Evolutionary conservation across 1,140 invertebrate genomes (phyloP), one percentile per base, ranked within the genome.

Genomic region (Mylabris phalerata): DNA sequence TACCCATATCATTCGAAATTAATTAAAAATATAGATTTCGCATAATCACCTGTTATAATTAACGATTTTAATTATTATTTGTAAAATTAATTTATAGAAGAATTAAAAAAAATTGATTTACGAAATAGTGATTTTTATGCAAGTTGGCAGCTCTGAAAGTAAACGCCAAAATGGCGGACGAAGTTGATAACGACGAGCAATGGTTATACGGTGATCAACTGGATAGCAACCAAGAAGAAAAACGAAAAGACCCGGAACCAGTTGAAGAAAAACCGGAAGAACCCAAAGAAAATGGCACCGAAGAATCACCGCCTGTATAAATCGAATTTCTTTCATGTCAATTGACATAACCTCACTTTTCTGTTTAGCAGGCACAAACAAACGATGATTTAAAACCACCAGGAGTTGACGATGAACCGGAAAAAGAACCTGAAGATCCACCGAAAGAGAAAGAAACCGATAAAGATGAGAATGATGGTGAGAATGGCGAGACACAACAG

Each of bases 181-280:
- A 79, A 60, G 66, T 68, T 10, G 78, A 80, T 60, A 83, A 78
- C 54, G 83, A 85, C 67, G 83, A 85, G 70, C 79, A 83, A 60
- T 85, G 83, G 83, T 73, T 85, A 47, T 85, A 85, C 58, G 83
- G 83, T 2, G 82, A 84, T 71, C 65, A 72, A 46, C 49, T 56
- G 1, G 70, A 74, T 52, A 60, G 60, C 50, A 57, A 65, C 41
- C 45, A 55, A 57, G 32, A n/a, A 50, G 19, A 72, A 72, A 55
- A 13, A 43, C n/a, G 50, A 3, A 43, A 61, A 10, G 38, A 56
- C 11, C 40, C 48, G 25, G 40, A 19, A 25, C 50, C 60, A 4
- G 26, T n/a, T 42, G 65, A 66, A 57, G 64, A 50, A 10, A 13
- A 50, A 11, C 38, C 50, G 11, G 9, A 39, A 6, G n/a, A 59